Percentiles rank a stretch among this genome's conserved stretches.
phyloP scores from a whole-genome alignment of 2,113 vertebrate species.

The Cariama cristata region DNA sequence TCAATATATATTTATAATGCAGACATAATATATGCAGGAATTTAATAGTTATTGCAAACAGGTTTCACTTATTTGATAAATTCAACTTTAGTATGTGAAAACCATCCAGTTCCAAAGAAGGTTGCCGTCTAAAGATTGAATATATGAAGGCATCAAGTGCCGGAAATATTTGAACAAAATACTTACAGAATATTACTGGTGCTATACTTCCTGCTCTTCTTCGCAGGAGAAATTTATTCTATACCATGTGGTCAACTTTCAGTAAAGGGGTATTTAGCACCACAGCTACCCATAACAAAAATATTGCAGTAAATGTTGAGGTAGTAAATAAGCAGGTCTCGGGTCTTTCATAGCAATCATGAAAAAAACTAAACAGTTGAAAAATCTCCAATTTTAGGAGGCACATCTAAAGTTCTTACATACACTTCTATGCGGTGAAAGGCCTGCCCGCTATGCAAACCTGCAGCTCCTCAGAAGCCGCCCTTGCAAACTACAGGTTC shows the following conservation, averaged over 20 bases:
- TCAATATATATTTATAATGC: neutral
- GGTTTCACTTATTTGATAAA: neutral
- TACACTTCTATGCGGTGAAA: neutral
- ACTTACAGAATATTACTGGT: neutral
- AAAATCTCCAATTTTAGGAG: neutral
- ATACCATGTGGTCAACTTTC: neutral
- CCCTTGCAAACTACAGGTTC: neutral
- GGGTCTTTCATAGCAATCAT: neutral
- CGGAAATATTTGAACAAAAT: neutral
- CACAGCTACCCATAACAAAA: neutral
- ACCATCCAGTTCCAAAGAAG: neutral
- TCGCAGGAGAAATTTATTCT: neutral
- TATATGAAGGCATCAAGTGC: neutral
- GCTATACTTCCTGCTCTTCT: neutral
- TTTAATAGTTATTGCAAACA: neutral
- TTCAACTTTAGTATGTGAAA: neutral
- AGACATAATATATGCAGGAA: neutral
- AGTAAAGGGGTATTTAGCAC: neutral
- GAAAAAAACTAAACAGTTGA: neutral
- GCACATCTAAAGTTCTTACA: neutral
- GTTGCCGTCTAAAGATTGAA: neutral
- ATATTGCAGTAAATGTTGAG: neutral
- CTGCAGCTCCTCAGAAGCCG: neutral
- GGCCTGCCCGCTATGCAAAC: neutral
- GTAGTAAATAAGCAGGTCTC: neutral